phyloP scores from a whole-genome alignment of 2,113 vertebrate species.

The Coturnix japonica region DNA sequence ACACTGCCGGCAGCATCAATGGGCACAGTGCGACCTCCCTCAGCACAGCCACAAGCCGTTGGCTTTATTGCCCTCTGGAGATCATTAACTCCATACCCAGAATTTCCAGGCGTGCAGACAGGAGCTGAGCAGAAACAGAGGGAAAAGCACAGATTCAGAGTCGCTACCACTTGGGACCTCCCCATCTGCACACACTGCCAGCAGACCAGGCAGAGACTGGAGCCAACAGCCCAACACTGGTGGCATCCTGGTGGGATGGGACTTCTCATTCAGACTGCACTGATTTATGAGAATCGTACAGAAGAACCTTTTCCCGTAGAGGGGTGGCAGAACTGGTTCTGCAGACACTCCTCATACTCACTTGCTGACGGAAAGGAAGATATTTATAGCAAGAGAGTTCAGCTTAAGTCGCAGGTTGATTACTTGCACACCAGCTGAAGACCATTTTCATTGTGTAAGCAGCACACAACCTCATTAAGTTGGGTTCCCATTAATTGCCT shows the following conservation, averaged over 20 bases:
- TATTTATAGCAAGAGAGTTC: not conserved
- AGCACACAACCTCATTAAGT: not conserved
- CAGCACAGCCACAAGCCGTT: not conserved
- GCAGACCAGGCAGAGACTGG: not conserved
- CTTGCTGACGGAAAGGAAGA: not conserved
- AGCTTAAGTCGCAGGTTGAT: not conserved
- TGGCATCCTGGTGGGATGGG: not conserved
- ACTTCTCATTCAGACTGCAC: not conserved
- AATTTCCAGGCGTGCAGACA: not conserved
- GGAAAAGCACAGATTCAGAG: not conserved
- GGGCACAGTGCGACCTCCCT: fast-evolving
- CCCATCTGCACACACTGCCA: not conserved
- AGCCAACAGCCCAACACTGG: not conserved
- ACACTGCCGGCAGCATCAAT: too few species aligned
- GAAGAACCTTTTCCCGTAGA: not conserved
- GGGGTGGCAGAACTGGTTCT: not conserved
- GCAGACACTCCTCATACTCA: not conserved
- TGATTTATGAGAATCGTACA: fast-evolving
- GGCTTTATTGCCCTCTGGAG: not conserved
- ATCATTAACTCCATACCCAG: not conserved
- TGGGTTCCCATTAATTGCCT: not conserved
- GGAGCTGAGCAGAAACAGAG: not conserved
- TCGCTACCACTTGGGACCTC: not conserved
- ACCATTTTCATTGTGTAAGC: not conserved
- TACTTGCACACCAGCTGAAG: not conserved